Evolutionary conservation across 2,797 vertebrate species (phyloP), one percentile per base, ranked within the genome.

Genomic region (Amblyraja radiata): DNA sequence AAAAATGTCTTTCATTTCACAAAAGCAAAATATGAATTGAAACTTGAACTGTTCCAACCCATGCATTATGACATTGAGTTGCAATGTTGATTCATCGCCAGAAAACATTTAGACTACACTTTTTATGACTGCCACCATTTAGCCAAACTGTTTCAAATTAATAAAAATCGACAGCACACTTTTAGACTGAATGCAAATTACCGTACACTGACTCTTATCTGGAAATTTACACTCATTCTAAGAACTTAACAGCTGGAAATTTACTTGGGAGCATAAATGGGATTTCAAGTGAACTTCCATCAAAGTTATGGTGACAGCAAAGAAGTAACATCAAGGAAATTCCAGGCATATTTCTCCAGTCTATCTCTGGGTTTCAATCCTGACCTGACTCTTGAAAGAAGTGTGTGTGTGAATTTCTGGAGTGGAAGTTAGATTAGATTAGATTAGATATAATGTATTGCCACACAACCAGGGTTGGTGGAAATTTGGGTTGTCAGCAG

Each of bases 121-220:
- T 68, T 39, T 90, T n/a, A 90, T 18, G 65, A 16, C 65, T 71
- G 88, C 65, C 68, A 73, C 65, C 68, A 32, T 39, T 71, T 68
- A n/a, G n/a, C 63, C 68, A 68, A 73, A 90, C n/a, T 25, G 1
- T 90, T 90, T 39, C 68, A 63, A 90, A 71, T 65, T 90, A 39
- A 90, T 90, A 90, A 90, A 90, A 90, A 90, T 90, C 39, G 21
- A 90, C 68, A 54, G 46, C 14, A 71, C 65, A 90, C 8, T 71
- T 68, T 90, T 90, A 71, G 88, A 73, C 88, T 90, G n/a, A 65
- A 88, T 88, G 58, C 65, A 65, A 63, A 88, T 88, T 23, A 71
- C 88, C n/a, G 65, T 23, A 68, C 32, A 71, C 32, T 14, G 16
- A 73, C 65, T 68, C 36, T 90, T 36, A 39, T 90, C 36, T 90